A percentile compares a stretch with the other conserved stretches of the same genome.
phyloP scores from a whole-genome alignment of 2,797 vertebrate species.

The Carcharodon carcharias region DNA sequence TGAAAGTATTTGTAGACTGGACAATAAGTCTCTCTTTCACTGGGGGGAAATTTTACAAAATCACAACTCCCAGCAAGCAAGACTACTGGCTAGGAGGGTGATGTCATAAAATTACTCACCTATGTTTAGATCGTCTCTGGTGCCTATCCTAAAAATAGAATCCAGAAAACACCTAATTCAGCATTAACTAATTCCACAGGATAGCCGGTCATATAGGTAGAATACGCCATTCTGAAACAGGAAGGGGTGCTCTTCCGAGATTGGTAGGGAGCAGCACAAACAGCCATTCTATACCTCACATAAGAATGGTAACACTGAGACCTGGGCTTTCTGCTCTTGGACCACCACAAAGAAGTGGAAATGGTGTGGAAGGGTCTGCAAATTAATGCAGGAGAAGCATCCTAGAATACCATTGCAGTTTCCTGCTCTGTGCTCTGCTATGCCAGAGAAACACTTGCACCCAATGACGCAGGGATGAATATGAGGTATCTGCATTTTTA shows the following conservation, averaged over 20 bases:
- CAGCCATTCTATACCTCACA: background rate
- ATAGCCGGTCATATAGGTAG: background rate
- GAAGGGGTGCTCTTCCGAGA: background rate
- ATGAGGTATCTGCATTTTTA: background rate
- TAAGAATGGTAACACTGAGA: background rate
- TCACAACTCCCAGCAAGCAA: background rate
- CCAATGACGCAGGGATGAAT: background rate
- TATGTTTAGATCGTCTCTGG: background rate
- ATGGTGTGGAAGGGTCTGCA: background rate
- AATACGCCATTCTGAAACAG: background rate
- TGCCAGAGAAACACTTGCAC: background rate
- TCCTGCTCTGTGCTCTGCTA: background rate
- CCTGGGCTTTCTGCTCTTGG: background rate
- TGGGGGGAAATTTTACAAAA: background rate
- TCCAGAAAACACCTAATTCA: background rate
- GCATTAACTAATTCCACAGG: background rate
- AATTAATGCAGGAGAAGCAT: background rate
- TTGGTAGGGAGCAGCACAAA: background rate
- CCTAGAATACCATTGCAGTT: background rate
- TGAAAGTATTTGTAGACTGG: background rate
- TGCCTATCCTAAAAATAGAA: background rate
- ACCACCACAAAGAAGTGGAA: background rate
- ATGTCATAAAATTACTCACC: background rate
- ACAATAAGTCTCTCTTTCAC: background rate
- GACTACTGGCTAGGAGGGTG: background rate